phyloP scores from a whole-genome alignment of 2,113 vertebrate species.

The Mustelus asterias region DNA sequence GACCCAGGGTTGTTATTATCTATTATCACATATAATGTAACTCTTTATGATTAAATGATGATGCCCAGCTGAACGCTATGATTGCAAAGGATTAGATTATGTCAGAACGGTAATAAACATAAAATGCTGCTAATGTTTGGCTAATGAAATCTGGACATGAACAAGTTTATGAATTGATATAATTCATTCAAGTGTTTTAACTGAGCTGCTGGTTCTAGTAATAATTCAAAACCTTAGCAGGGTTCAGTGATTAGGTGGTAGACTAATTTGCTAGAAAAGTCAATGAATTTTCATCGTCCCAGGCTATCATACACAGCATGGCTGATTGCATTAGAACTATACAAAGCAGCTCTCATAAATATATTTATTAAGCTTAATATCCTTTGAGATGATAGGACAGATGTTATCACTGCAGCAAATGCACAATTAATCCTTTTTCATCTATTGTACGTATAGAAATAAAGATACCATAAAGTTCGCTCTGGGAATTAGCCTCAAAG shows the following conservation, averaged over 20 bases:
- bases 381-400: conserved; percentile 66
- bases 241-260: conserved; percentile 85
- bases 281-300: conserved; percentile 79
- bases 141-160: conserved; percentile 99
- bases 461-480: conserved; percentile 41
- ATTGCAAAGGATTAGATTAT: conserved; percentile 84
- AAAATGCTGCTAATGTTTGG: conserved; percentile 92
- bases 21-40: conserved; percentile 93
- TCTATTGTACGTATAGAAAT: conserved; percentile 47
- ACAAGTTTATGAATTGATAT: conserved; percentile 98
- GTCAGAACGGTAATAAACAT: conserved; percentile 96
- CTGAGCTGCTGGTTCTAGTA: conserved; percentile 71
- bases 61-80: conserved; percentile 76
- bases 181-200: conserved; percentile 88
- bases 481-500: conserved; percentile 34
- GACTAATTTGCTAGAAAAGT: conserved; percentile 88
- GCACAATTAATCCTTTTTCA: conserved; percentile 53
- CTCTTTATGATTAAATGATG: conserved; percentile 83
- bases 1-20: conserved; percentile 91
- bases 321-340: conserved; percentile 84
- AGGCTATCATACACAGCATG: conserved; percentile 78
- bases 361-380: conserved; percentile 90
- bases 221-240: conserved; percentile 91
- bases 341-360: conserved; percentile 87
- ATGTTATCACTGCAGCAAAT: conserved; percentile 54